These are phyloP conservation scores for Coecobrya sp. DNA, from an alignment of 2,888 invertebrate genomes.

Conservation along the genomic window DNA sequence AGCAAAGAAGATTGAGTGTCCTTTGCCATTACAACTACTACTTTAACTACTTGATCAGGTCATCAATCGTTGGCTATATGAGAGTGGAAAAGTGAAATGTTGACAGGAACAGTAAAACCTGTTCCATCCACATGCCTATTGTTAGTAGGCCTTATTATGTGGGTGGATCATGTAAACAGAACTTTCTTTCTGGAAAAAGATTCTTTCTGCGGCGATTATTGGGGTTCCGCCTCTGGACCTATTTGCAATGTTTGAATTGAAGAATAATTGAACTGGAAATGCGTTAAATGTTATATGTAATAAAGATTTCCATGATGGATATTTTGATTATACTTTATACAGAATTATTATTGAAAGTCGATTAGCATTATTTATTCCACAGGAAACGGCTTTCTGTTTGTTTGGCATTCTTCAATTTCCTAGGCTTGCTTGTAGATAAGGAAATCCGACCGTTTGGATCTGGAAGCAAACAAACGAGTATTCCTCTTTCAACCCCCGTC, in stretches of 20 bases:
- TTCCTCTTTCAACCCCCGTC: not conserved
- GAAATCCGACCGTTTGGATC: not conserved
- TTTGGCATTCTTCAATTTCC: not conserved
- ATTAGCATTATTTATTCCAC: not conserved
- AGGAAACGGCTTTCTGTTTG: not conserved
- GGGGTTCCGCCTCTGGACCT: no score
- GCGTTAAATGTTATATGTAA: no score
- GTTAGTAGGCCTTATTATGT: not conserved
- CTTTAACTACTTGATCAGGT: slow-evolving; percentile 57
- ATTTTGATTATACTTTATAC: no score
- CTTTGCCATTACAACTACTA: not conserved
- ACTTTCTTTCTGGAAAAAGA: no score
- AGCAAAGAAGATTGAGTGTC: slow-evolving; percentile 40
- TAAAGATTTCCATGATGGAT: no score
- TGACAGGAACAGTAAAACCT: slow-evolving; percentile 54
- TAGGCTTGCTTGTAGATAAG: not conserved
- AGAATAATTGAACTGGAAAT: no score
- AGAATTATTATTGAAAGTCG: not conserved
- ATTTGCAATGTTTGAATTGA: no score
- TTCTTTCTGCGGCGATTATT: no score
- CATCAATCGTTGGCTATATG: slow-evolving; percentile 38
- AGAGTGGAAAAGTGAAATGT: not conserved
- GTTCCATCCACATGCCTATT: not conserved
- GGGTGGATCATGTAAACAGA: not conserved
- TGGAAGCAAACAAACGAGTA: not conserved